Conservation (phyloP, 1,140 invertebrate genomes). For the Dolichoris vasculosae region DNA sequence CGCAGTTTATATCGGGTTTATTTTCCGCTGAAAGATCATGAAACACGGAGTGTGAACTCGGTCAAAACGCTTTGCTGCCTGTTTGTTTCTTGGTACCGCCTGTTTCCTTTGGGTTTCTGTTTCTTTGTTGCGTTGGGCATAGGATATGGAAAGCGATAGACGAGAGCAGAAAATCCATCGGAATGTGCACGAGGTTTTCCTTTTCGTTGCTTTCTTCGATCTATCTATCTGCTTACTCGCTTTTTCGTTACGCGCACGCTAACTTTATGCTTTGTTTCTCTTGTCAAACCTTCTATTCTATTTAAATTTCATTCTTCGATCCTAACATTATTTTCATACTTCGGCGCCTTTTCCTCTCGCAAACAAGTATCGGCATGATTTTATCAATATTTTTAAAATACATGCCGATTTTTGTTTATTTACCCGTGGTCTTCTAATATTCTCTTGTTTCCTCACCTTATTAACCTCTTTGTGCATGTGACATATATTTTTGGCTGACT, state of each 20-base stretch:
- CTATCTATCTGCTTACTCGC: neutral
- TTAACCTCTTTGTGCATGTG: neutral
- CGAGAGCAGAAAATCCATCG: neutral
- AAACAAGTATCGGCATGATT: too few species aligned
- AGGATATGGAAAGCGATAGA: constrained; percentile 1
- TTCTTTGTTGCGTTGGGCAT: neutral
- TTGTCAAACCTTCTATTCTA: neutral
- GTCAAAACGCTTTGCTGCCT: neutral
- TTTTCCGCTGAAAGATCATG: neutral
- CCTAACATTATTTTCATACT: neutral
- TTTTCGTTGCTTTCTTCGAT: neutral
- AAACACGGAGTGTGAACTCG: neutral
- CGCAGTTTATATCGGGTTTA: neutral
- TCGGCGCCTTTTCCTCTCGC: too few species aligned
- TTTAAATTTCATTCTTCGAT: neutral
- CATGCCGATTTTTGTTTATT: neutral
- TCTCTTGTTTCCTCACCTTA: neutral
- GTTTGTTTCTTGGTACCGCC: neutral
- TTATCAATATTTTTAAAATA: too few species aligned
- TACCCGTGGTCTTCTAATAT: neutral
- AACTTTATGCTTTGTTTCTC: neutral
- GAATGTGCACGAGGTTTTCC: neutral
- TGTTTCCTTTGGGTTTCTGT: neutral
- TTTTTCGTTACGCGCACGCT: neutral
- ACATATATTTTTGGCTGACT: neutral